Conservation (phyloP, 2,888 invertebrate species). For the Chydorus sphaericus region DNA sequence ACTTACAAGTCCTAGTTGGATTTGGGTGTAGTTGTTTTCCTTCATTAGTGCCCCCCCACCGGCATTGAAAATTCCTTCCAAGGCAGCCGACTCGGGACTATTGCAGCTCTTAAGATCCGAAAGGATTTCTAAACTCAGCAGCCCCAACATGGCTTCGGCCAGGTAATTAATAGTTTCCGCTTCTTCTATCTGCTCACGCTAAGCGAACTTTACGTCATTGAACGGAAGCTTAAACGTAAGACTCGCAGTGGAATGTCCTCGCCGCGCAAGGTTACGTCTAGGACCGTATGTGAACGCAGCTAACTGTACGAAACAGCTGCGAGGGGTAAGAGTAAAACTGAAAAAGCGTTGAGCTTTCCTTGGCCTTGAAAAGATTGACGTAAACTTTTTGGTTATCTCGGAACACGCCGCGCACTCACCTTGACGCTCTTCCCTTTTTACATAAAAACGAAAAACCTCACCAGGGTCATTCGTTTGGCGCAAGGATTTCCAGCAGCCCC, state of each 20-base stretch:
- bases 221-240: too few relatives aligned
- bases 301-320: too few relatives aligned
- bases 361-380: slow-evolving; percentile 4
- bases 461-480: background rate
- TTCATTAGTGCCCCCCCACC: background rate
- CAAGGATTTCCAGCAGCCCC: background rate
- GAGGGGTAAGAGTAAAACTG: too few relatives aligned
- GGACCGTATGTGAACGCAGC: too few relatives aligned
- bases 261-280: too few relatives aligned
- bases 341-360: slow-evolving; percentile 3
- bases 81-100: slow-evolving; percentile 5
- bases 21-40: too few relatives aligned
- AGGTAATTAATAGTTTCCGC: background rate
- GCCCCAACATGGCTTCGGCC: slow-evolving; percentile 1
- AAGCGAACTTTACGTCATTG: too few relatives aligned
- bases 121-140: slow-evolving; percentile 4
- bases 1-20: too few relatives aligned
- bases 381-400: slow-evolving; percentile 1
- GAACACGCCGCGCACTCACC: too few relatives aligned
- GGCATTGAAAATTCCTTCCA: slow-evolving; percentile 7
- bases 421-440: too few relatives aligned
- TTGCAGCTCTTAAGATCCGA: slow-evolving; percentile 4
- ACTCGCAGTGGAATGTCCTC: too few relatives aligned
- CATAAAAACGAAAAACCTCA: background rate
- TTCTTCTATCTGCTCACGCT: too few relatives aligned